Evolutionary conservation across 2,113 vertebrate genomes (phyloP), one percentile per base, ranked within the genome.

Genomic region (Potamarius usumacintae): DNA sequence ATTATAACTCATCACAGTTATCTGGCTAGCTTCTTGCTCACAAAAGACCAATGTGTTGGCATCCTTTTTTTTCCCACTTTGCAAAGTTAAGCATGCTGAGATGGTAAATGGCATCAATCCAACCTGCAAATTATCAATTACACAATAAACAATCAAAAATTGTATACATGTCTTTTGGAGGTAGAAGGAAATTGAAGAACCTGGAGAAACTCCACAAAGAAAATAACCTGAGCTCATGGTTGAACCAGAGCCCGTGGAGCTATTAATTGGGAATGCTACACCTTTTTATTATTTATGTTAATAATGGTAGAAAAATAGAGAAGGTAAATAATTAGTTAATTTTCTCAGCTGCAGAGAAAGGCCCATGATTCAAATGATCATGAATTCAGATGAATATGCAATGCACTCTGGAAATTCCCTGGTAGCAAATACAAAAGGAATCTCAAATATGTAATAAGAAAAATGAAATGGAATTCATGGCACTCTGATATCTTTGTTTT

Each of bases 391-490:
- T 58, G 62, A 84, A 71, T 63, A 52, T 55, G 69, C 25, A 48
- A 74, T 22, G 27, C 50, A 67, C 18, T 50, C 58, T 90, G 88
- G 86, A 91, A 89, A 91, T 60, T 90, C 89, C 88, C 81, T 52
- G 27, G 25, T 72, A 65, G 58, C 30, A 89, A 88, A 87, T 76
- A 85, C 71, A 20, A 76, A 17, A 87, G 86, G 89, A 91, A 90
- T 93, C 58, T 89, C 74, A 87, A 52, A 84, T 79, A 89, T 72
- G 76, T 30, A 80, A 86, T 87, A 62, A 67, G 81, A 79, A 90
- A 76, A 86, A 84, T 82, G 71, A 55, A 89, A 86, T 88, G 67
- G 55, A 77, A 85, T 86, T 88, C 25, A 86, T 85, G 84, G 76
- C 69, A 85, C 65, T 76, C 62, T 76, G 60, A 58, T 80, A 22